These are phyloP conservation scores for Sebastiscus tertius DNA, from an alignment of 2,797 vertebrate species.

Conservation along the genomic window DNA sequence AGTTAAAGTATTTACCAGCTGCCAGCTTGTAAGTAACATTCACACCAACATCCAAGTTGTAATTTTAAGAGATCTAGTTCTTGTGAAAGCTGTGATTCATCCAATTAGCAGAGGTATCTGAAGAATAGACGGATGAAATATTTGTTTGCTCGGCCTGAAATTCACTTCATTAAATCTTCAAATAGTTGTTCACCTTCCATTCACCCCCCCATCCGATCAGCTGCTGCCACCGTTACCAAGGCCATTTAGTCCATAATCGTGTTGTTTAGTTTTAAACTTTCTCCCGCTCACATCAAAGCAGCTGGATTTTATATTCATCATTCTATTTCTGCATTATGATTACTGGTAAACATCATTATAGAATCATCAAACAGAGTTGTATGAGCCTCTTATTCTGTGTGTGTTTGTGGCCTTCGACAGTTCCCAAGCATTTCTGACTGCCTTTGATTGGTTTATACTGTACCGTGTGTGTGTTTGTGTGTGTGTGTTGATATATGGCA, in stretches of 20 bases:
- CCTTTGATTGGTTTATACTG: background rate
- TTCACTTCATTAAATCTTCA: background rate
- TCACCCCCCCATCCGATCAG: background rate
- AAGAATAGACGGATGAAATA: background rate
- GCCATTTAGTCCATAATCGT: conserved; percentile 9
- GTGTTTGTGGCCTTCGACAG: background rate
- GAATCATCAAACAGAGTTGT: background rate
- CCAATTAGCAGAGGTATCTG: background rate
- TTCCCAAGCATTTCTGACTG: background rate
- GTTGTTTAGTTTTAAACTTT: background rate
- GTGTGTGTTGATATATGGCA: background rate
- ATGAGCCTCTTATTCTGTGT: background rate
- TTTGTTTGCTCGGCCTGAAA: background rate
- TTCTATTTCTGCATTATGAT: background rate
- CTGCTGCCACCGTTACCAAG: background rate
- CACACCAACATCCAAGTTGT: background rate
- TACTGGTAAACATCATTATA: conserved; percentile 33
- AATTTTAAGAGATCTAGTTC: background rate
- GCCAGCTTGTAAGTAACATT: background rate
- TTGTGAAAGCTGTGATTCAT: background rate
- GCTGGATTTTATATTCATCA: background rate
- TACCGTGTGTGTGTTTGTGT: background rate
- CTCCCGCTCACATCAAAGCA: conserved; percentile 21
- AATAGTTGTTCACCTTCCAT: background rate
- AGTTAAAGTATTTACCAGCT: background rate